Conservation (phyloP, 2,797 vertebrate species). For the Eleutherodactylus coqui region DNA sequence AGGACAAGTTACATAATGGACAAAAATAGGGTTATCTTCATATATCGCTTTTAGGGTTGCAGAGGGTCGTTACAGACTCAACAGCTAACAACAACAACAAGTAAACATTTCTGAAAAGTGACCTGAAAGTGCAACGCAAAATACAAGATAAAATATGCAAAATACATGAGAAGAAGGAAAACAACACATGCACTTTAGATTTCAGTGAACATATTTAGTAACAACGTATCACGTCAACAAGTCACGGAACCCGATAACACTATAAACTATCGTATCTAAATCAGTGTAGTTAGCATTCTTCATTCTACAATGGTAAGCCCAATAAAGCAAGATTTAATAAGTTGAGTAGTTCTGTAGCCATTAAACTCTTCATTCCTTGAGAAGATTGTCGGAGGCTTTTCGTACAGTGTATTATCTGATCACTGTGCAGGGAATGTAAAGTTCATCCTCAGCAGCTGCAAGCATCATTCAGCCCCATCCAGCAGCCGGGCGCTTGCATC, state of each 20-base stretch:
- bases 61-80: no score
- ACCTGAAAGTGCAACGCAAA: no score
- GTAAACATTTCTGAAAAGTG: no score
- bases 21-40: no score
- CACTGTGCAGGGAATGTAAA: slow-evolving; percentile 18
- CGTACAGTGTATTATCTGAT: slow-evolving; percentile 32
- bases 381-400: background rate
- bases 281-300: background rate
- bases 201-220: background rate
- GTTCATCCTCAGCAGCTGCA: slow-evolving; percentile 57
- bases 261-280: background rate
- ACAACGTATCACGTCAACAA: background rate
- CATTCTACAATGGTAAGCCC: background rate
- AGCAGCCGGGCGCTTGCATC: slow-evolving; percentile 36
- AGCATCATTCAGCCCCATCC: slow-evolving; percentile 50
- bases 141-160: background rate
- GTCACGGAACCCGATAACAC: background rate
- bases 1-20: no score
- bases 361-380: background rate
- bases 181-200: background rate
- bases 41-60: no score
- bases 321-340: background rate
- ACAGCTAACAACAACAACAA: no score
- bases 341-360: background rate
- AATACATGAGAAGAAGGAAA: background rate